Conservation (phyloP, 2,888 invertebrate genomes). For the Terebella lapidaria region DNA sequence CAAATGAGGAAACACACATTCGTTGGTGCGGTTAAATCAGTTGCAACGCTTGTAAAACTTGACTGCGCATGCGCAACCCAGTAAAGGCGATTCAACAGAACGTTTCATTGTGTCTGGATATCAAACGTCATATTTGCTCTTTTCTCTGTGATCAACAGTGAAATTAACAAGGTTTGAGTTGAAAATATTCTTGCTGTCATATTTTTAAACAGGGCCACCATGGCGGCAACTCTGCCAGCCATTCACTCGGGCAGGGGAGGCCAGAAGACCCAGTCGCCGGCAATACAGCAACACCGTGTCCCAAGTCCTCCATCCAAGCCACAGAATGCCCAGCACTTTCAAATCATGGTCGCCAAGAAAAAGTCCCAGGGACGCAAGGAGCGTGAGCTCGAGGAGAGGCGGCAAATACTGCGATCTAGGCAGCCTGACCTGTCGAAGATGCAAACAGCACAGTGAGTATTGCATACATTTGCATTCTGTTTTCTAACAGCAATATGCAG, state of each 20-base stretch:
- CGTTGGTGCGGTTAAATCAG: too few relatives aligned
- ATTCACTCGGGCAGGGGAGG: background rate
- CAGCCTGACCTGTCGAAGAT: background rate
- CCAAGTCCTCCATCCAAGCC: background rate
- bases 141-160: too few relatives aligned
- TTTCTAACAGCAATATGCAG: too few relatives aligned
- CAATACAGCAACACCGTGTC: background rate
- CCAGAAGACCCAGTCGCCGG: background rate
- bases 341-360: background rate
- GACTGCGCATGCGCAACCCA: too few relatives aligned
- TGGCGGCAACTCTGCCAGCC: background rate
- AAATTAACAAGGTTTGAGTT: background rate
- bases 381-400: background rate
- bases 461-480: too few relatives aligned
- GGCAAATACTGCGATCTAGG: background rate
- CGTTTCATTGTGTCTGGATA: too few relatives aligned
- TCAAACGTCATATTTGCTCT: too few relatives aligned
- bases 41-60: too few relatives aligned
- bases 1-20: too few relatives aligned
- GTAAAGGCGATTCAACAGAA: too few relatives aligned
- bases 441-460: constrained; percentile 1
- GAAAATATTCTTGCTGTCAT: background rate
- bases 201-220: background rate
- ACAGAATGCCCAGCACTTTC: background rate
- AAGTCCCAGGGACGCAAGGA: constrained; percentile 2